Conservation (phyloP, 1,140 invertebrate species). For the Andricus grossulariae region DNA sequence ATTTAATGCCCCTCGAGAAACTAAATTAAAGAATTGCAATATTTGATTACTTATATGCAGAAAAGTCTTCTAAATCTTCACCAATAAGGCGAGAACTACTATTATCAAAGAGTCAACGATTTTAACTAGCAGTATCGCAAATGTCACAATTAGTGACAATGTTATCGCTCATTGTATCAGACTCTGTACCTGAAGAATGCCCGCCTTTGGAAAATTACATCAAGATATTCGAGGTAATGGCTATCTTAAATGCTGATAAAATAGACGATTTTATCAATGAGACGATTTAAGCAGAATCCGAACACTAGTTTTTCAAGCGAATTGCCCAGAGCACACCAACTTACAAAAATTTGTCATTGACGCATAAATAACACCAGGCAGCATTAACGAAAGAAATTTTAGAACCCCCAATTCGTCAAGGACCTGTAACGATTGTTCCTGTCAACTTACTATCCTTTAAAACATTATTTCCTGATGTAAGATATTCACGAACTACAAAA, state of each 20-base stretch:
- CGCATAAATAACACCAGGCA: not conserved
- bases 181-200: not conserved
- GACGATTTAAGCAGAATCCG: not conserved
- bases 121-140: not conserved
- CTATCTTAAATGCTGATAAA: not conserved
- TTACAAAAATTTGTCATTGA: not conserved
- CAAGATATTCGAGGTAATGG: not conserved
- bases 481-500: not conserved
- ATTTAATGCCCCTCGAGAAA: not conserved
- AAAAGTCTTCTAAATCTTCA: not conserved
- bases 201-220: not conserved
- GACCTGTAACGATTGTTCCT: not conserved
- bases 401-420: not conserved
- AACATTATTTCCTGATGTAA: not conserved
- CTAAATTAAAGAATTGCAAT: not conserved
- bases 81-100: not conserved
- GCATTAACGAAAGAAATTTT: not conserved
- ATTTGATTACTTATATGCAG: not conserved
- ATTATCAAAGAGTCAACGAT: not conserved
- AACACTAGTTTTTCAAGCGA: not conserved
- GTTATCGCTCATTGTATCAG: not conserved
- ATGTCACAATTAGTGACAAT: not conserved
- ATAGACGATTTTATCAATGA: not conserved
- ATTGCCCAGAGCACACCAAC: not conserved
- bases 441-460: not conserved